phyloP scores from a whole-genome alignment of 2,888 invertebrate genomes.

The Ectropis crepuscularia region DNA sequence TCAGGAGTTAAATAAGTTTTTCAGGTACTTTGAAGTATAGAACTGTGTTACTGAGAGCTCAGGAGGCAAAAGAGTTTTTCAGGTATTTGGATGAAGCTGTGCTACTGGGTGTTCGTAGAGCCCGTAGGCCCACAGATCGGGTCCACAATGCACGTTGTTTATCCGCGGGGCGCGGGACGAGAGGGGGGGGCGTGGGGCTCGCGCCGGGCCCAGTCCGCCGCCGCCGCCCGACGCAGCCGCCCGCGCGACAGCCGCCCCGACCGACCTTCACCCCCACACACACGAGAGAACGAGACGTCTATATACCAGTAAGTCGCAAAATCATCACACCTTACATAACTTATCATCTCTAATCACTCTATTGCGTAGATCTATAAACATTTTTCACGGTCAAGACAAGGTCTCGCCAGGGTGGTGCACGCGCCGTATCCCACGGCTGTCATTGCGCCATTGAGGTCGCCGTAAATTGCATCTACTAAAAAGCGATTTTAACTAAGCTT shows the following conservation, averaged over 20 bases:
- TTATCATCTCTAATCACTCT: neutral
- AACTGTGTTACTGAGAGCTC: too few relatives aligned
- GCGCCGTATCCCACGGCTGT: conserved; percentile 43
- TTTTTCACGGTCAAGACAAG: conserved; percentile 78
- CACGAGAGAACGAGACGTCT: conserved; percentile 71
- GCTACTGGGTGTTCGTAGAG: conserved; percentile 29
- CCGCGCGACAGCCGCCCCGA: conserved; percentile 71
- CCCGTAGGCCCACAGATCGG: conserved; percentile 70
- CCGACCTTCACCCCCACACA: conserved; percentile 80
- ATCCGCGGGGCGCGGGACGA: conserved; percentile 70
- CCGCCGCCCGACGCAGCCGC: conserved; percentile 68
- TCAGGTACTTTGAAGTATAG: too few relatives aligned
- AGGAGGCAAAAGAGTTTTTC: too few relatives aligned
- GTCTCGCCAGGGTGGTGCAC: conserved; percentile 49
- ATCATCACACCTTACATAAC: conserved; percentile 34
- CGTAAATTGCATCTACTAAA: conserved; percentile 2
- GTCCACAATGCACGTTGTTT: conserved; percentile 84
- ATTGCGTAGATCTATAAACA: neutral
- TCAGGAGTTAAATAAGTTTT: too few relatives aligned
- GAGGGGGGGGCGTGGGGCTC: conserved; percentile 68
- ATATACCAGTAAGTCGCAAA: conserved; percentile 71
- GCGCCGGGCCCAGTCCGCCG: conserved; percentile 78
- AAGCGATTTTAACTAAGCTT: neutral
- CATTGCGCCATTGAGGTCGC: conserved; percentile 57
- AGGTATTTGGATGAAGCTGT: too few relatives aligned